Evolutionary conservation across 2,888 invertebrate genomes (phyloP).

Genomic region (Diarsia rubi): DNA sequence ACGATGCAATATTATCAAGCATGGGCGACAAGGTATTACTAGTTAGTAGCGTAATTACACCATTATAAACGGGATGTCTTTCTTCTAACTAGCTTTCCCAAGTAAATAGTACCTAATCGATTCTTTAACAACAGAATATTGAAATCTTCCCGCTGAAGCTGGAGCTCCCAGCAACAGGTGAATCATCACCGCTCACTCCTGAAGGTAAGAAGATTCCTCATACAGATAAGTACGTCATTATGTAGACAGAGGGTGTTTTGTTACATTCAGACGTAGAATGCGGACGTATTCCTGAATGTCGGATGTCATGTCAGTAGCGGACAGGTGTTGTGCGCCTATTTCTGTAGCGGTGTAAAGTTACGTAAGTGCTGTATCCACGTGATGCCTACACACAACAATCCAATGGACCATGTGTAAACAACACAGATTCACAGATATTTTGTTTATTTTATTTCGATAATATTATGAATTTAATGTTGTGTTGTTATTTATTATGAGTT

Average conservation of each 20-base stretch:
- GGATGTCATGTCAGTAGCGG: conserved; percentile 66
- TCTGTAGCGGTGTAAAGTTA: conserved; percentile 70
- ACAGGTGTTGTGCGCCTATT: conserved; percentile 78
- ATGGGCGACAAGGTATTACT: conserved; percentile 29
- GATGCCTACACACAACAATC: conserved; percentile 64
- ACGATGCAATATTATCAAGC: conserved; percentile 38
- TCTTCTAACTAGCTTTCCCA: not conserved
- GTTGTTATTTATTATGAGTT: conserved; percentile 3
- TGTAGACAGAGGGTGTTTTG: conserved; percentile 59
- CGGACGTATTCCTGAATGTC: conserved; percentile 69
- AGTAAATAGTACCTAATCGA: not conserved
- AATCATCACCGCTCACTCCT: conserved; percentile 25
- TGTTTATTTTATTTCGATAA: conserved; percentile 30
- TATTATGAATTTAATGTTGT: conserved; percentile 5
- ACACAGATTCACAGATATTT: conserved; percentile 31
- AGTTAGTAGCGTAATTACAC: not conserved
- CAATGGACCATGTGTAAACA: conserved; percentile 58
- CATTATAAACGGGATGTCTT: conserved; percentile 1
- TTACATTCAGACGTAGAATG: conserved; percentile 67
- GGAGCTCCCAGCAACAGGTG: conserved; percentile 11
- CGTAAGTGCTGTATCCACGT: conserved; percentile 67
- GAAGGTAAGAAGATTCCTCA: conserved; percentile 6
- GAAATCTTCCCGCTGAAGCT: conserved; percentile 10
- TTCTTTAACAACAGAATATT: not conserved
- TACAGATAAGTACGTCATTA: conserved; percentile 53